These are phyloP conservation scores for Zaprionus obscuricornis DNA, from an alignment of 2,888 invertebrate species.

Conservation along the genomic window DNA sequence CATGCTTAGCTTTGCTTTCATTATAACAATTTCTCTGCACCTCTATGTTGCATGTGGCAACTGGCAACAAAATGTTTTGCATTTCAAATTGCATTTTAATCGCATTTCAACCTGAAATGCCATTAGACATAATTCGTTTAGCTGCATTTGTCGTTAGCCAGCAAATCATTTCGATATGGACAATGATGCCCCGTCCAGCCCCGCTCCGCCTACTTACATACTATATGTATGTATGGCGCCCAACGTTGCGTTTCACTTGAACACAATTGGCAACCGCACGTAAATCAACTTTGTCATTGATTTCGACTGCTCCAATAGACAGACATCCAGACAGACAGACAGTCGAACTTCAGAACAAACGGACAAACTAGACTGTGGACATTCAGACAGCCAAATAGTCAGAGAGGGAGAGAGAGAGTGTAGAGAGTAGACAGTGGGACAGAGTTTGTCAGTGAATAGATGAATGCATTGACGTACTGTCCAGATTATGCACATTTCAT, in stretches of 20 bases:
- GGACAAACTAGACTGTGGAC: no score
- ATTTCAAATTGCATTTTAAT: constrained; percentile 77
- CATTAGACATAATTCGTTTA: constrained; percentile 78
- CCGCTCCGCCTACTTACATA: constrained; percentile 26
- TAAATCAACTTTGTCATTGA: constrained; percentile 75
- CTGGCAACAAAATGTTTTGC: constrained; percentile 67
- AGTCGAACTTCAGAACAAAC: neutral
- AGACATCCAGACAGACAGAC: constrained; percentile 17
- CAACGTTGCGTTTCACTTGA: constrained; percentile 51
- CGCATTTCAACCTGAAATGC: constrained; percentile 78
- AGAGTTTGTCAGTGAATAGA: constrained; percentile 28
- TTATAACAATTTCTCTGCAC: neutral
- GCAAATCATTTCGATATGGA: constrained; percentile 47
- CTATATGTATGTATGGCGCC: constrained; percentile 7
- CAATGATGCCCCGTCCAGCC: constrained; percentile 28
- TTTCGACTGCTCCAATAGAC: constrained; percentile 58
- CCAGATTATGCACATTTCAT: constrained; percentile 66
- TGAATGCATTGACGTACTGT: constrained; percentile 56
- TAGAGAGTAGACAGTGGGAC: constrained; percentile 14
- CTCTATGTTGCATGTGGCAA: constrained; percentile 17
- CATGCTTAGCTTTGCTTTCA: no score
- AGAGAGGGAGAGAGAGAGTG: constrained; percentile 1
- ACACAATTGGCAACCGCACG: constrained; percentile 71
- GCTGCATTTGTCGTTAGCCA: constrained; percentile 66
- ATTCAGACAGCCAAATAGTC: neutral